Evolutionary conservation across 92 coral and sea anemone species (phyloP).

Genomic region (Phenganax subtilis): DNA sequence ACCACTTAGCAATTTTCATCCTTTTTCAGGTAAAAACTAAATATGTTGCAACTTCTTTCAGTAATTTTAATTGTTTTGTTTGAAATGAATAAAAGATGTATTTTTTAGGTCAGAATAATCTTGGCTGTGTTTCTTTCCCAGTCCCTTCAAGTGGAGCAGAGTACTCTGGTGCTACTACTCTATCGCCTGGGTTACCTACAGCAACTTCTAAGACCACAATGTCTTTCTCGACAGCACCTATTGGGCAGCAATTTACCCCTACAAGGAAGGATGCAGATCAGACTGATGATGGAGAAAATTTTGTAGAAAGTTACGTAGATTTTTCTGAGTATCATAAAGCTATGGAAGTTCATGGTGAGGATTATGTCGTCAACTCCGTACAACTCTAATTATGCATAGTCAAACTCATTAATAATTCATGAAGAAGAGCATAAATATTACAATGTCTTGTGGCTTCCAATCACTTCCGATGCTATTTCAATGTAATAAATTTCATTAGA

Average conservation of each 20-base stretch:
- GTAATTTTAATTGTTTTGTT: too few species aligned
- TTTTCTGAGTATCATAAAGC: constrained; percentile 60
- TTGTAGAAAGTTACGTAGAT: constrained; percentile 72
- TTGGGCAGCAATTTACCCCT: not conserved
- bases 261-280: not conserved
- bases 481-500: not conserved
- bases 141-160: constrained; percentile 16
- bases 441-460: not conserved
- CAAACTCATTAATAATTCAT: not conserved
- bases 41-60: too few species aligned
- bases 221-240: constrained; percentile 20
- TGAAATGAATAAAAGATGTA: too few species aligned
- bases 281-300: constrained; percentile 33
- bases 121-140: constrained; percentile 16
- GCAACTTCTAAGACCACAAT: constrained; percentile 34
- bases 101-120: constrained; percentile 30
- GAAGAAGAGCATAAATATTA: too few species aligned
- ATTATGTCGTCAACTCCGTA: constrained; percentile 44
- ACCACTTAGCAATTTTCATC: constrained; percentile 28
- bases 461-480: not conserved
- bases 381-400: not conserved
- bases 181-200: constrained; percentile 36
- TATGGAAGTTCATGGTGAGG: constrained; percentile 60
- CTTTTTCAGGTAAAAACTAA: constrained; percentile 24
- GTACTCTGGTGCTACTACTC: constrained; percentile 50